phyloP scores from a whole-genome alignment of 2,888 invertebrate genomes.

The Tetramorium bicarinatum region DNA sequence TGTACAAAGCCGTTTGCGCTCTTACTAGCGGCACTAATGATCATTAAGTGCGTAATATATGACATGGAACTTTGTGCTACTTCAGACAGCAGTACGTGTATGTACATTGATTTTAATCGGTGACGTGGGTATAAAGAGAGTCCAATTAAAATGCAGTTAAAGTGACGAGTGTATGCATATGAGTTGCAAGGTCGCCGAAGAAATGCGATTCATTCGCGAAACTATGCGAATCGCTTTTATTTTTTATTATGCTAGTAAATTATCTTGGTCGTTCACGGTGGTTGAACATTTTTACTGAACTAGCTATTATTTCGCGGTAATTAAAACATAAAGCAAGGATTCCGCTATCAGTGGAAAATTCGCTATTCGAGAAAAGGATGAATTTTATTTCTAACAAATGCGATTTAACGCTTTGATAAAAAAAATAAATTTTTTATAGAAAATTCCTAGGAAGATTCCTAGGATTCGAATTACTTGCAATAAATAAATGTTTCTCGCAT shows the following conservation, averaged over 20 bases:
- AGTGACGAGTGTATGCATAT: not conserved
- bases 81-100: not conserved
- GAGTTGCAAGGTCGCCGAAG: not conserved
- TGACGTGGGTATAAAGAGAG: not conserved
- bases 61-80: conserved; percentile 15
- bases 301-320: not conserved
- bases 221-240: not conserved
- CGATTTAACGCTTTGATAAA: not conserved
- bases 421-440: not conserved
- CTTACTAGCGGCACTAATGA: conserved; percentile 15
- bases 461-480: not conserved
- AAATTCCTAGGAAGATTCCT: not conserved
- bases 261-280: not conserved
- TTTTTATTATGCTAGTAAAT: not conserved
- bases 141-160: conserved; percentile 35
- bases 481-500: not conserved
- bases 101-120: conserved; percentile 43
- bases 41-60: conserved; percentile 23
- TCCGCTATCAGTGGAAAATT: not conserved
- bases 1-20: not conserved
- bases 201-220: not conserved
- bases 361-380: not conserved
- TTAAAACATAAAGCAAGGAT: conserved; percentile 2
- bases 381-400: conserved; percentile 24
- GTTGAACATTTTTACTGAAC: not conserved